Percentiles rank a stretch among this genome's conserved stretches.
Conservation (phyloP, 2,797 vertebrate species). For the Sylvia borin region DNA sequence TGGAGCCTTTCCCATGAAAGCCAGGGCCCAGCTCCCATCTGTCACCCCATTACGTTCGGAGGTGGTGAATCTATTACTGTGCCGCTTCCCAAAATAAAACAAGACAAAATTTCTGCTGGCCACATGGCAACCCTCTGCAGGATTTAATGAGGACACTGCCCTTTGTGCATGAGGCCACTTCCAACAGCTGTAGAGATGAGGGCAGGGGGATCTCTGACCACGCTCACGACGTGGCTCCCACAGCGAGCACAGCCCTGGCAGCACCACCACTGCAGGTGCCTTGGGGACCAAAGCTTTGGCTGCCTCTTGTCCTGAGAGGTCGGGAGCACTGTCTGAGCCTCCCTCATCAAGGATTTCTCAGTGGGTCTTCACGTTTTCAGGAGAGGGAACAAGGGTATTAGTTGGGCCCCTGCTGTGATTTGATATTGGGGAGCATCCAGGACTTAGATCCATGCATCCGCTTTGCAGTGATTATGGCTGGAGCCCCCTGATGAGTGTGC, state of each 20-base stretch:
- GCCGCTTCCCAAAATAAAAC: conserved; percentile 11
- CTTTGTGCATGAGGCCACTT: background rate
- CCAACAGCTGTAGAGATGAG: conserved; percentile 50
- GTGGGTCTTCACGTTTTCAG: background rate
- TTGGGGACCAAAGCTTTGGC: background rate
- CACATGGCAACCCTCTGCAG: conserved; percentile 22
- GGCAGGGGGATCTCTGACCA: background rate
- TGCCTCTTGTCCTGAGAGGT: background rate
- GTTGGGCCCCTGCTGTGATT: background rate
- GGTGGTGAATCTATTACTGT: conserved; percentile 61
- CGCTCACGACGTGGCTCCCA: rapidly evolving
- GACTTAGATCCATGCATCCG: background rate
- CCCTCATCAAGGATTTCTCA: background rate
- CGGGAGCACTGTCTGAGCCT: rapidly evolving
- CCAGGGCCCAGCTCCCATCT: conserved; percentile 66
- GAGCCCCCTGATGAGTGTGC: background rate
- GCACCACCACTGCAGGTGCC: background rate
- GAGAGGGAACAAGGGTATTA: conserved; percentile 26
- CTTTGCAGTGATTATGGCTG: background rate
- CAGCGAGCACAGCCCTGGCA: rapidly evolving
- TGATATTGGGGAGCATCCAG: conserved; percentile 28
- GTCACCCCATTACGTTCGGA: background rate
- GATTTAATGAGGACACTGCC: conserved; percentile 52
- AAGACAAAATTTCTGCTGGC: conserved; percentile 57
- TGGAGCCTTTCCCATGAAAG: conserved; percentile 58